phyloP scores from a whole-genome alignment of 2,797 vertebrate species.

The Hypotaenidia philippensis region DNA sequence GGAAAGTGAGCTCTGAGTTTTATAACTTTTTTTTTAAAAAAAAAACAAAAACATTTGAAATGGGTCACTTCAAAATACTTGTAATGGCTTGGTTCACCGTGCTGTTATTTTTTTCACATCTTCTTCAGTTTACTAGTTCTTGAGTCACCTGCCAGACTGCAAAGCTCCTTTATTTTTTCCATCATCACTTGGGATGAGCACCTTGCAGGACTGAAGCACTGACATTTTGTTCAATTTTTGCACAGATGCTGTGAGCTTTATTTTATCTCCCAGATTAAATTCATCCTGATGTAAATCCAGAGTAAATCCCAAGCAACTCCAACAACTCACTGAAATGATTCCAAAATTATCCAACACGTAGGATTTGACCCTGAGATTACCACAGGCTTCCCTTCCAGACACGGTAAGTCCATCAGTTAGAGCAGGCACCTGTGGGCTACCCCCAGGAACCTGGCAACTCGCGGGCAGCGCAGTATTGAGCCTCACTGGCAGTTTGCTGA shows the following conservation, averaged over 20 bases:
- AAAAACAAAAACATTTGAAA: background rate
- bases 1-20: background rate
- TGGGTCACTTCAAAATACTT: background rate
- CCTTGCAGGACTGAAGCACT: background rate
- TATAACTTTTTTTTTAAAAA: background rate
- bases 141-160: background rate
- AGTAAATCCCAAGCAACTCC: background rate
- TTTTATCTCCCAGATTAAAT: constrained; percentile 13
- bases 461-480: background rate
- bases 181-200: background rate
- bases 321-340: background rate
- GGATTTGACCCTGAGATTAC: background rate
- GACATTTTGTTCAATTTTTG: background rate
- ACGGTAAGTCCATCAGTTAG: background rate
- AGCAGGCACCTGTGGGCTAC: background rate
- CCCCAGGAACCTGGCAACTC: background rate
- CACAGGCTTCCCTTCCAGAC: background rate
- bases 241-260: background rate
- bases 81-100: background rate
- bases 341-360: background rate
- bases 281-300: constrained; percentile 17
- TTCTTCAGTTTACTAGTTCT: background rate
- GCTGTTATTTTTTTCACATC: background rate
- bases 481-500: background rate
- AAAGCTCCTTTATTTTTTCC: background rate